These are phyloP conservation scores for Casuarius casuarius DNA, from an alignment of 2,113 vertebrate species.

Conservation along the genomic window DNA sequence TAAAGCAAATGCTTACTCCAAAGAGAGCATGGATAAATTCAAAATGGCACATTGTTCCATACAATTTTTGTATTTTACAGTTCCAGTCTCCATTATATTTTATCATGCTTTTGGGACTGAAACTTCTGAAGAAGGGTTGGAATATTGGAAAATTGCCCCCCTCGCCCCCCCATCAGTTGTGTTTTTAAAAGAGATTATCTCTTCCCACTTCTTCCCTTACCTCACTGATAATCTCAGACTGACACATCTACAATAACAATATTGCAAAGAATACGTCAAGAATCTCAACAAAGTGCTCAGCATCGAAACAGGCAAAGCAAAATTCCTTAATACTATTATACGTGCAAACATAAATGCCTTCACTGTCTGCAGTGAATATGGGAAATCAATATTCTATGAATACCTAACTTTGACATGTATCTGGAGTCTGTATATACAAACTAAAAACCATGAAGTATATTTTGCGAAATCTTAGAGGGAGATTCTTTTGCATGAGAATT, in stretches of 20 bases:
- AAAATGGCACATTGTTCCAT: background rate
- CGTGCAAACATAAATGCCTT: background rate
- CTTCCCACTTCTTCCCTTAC: background rate
- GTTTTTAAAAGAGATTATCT: background rate
- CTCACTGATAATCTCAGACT: background rate
- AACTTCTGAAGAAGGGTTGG: background rate
- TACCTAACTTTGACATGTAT: background rate
- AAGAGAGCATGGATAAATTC: background rate
- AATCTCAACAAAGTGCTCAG: background rate
- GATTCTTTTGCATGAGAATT: background rate
- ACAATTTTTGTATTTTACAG: background rate
- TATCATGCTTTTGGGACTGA: background rate
- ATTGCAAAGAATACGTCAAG: background rate
- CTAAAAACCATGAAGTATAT: accelerated
- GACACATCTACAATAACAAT: background rate
- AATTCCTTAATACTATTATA: background rate
- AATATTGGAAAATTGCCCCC: background rate
- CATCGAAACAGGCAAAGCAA: background rate
- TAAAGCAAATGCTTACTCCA: background rate
- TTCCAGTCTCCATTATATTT: background rate
- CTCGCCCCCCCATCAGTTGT: background rate
- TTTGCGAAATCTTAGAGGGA: background rate
- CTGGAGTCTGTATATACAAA: background rate
- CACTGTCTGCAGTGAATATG: background rate
- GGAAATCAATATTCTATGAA: background rate